phyloP scores from a whole-genome alignment of 2,113 vertebrate genomes.

The Megaceryle maxima region DNA sequence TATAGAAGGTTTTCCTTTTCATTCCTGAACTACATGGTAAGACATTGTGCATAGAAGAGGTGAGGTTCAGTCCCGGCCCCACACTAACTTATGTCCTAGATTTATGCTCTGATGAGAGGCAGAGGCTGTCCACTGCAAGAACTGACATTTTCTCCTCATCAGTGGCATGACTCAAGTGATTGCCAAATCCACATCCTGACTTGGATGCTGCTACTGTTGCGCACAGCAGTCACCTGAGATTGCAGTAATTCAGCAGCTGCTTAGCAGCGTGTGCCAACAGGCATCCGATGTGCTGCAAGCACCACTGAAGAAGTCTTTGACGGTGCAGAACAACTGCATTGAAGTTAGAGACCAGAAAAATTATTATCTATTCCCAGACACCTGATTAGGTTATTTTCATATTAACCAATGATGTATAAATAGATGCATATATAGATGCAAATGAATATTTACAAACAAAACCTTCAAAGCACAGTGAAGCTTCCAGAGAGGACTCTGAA shows the following conservation, averaged over 20 bases:
- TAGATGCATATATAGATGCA: background rate
- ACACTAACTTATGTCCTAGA: background rate
- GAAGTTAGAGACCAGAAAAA: background rate
- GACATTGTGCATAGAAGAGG: background rate
- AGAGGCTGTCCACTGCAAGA: background rate
- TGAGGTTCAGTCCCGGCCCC: background rate
- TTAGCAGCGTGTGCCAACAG: background rate
- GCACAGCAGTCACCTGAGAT: background rate
- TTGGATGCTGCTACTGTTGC: background rate
- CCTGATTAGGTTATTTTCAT: background rate
- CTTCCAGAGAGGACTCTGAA: background rate
- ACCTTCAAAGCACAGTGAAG: background rate
- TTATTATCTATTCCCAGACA: background rate
- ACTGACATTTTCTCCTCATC: background rate
- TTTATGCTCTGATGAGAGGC: background rate
- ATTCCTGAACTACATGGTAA: background rate
- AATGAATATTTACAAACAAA: background rate
- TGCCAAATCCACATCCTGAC: background rate
- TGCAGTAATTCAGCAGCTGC: conserved; percentile 2
- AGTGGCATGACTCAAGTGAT: background rate
- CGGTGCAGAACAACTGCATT: background rate
- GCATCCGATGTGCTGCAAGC: background rate
- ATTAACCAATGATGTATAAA: background rate
- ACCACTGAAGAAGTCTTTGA: background rate
- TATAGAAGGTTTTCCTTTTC: background rate